Percentiles rank a stretch among this genome's conserved stretches.
Evolutionary conservation across 1,140 invertebrate genomes (phyloP).

Genomic region (Drosophila azteca): DNA sequence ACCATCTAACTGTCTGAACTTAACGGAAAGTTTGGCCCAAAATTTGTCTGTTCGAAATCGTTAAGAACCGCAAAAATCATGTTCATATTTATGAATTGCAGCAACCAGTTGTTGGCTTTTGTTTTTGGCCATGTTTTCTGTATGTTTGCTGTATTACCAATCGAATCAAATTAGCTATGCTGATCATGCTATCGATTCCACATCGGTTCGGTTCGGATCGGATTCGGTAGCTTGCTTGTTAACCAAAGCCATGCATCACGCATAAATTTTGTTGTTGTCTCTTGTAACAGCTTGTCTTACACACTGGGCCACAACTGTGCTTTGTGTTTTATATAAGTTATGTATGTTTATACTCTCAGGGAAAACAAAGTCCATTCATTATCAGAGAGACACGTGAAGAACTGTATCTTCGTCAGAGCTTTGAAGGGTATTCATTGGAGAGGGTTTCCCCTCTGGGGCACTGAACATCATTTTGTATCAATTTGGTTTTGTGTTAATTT

Average conservation of each 20-base stretch:
- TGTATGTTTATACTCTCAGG: conserved; percentile 14
- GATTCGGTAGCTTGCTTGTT: conserved; percentile 47
- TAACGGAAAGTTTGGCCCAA: not conserved
- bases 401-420: not conserved
- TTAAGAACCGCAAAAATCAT: conserved; percentile 21
- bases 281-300: conserved; percentile 49
- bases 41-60: conserved; percentile 6
- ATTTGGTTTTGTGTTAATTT: conserved; percentile 51
- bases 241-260: conserved; percentile 47
- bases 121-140: conserved; percentile 25
- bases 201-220: conserved; percentile 30
- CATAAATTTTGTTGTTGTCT: conserved; percentile 58
- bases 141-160: conserved; percentile 7
- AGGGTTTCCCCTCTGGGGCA: conserved; percentile 15
- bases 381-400: not conserved
- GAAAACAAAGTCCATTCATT: not conserved
- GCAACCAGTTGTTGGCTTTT: not conserved
- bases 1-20: no score
- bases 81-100: conserved; percentile 28
- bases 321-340: conserved; percentile 35
- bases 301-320: conserved; percentile 32
- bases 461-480: conserved; percentile 46
- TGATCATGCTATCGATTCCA: conserved; percentile 53
- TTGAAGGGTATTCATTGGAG: not conserved
- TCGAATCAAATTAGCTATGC: conserved; percentile 48